phyloP scores from a whole-genome alignment of 2,888 invertebrate genomes.

The Cephalotes varians region DNA sequence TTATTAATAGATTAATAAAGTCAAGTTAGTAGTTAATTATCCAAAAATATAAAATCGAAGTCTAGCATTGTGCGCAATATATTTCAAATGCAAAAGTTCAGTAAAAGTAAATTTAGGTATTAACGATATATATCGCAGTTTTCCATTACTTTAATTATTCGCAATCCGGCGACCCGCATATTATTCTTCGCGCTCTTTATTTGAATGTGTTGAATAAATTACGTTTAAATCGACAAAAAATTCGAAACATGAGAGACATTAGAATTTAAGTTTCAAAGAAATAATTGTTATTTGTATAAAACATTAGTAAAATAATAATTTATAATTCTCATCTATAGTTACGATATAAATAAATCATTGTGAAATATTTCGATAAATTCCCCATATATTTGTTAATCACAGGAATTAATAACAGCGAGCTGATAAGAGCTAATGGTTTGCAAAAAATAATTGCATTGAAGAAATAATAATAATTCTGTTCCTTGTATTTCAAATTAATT shows the following conservation, averaged over 20 bases:
- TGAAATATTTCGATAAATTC: not conserved
- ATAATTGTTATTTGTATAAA: not conserved
- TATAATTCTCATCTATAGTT: not conserved
- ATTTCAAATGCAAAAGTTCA: not conserved
- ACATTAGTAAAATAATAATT: not conserved
- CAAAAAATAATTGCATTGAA: not conserved
- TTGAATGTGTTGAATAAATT: not conserved
- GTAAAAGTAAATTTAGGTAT: not conserved
- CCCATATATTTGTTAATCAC: not conserved
- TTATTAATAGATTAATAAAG: not conserved
- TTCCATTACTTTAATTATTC: constrained; percentile 11
- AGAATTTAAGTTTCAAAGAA: not conserved
- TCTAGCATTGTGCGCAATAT: not conserved
- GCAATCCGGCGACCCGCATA: not conserved
- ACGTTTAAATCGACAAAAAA: not conserved
- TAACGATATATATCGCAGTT: not conserved
- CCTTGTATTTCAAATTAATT: not conserved
- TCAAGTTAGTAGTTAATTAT: not conserved
- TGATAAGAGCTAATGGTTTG: not conserved
- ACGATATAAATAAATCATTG: not conserved
- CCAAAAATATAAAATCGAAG: not conserved
- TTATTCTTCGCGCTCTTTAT: not conserved
- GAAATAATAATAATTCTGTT: not conserved
- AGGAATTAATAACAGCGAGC: not conserved
- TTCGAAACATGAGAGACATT: not conserved